These are phyloP conservation scores for Leptinotarsa rubiginosa DNA, from an alignment of 2,888 invertebrate species.

Conservation along the genomic window DNA sequence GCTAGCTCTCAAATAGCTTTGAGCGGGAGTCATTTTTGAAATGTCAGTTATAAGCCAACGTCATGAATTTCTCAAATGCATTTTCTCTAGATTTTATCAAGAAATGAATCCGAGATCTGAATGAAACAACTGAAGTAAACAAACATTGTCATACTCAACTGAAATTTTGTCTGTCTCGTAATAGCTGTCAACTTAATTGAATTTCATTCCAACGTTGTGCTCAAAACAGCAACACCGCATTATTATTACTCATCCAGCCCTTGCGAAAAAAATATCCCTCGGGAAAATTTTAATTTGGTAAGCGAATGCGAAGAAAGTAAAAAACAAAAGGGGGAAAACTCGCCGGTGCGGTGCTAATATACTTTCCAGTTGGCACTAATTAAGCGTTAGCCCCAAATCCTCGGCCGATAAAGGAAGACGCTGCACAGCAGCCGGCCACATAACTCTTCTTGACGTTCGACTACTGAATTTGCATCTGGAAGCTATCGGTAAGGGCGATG, in stretches of 20 bases:
- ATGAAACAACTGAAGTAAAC: too few relatives aligned
- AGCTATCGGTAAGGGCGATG: neutral
- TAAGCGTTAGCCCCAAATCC: slow-evolving; percentile 37
- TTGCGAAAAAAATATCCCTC: slow-evolving; percentile 36
- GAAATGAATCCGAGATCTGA: too few relatives aligned
- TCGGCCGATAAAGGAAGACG: slow-evolving; percentile 43
- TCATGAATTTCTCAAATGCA: neutral
- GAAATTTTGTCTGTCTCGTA: too few relatives aligned
- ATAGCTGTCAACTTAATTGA: neutral
- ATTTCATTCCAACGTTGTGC: neutral
- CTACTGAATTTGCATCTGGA: neutral
- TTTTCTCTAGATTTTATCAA: neutral
- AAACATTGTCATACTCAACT: too few relatives aligned
- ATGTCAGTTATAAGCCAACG: neutral
- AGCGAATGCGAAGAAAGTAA: slow-evolving; percentile 35
- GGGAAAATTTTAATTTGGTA: slow-evolving; percentile 41
- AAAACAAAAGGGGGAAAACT: slow-evolving; percentile 13
- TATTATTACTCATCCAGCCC: slow-evolving; percentile 9
- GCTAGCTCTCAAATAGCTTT: too few relatives aligned
- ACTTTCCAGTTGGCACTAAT: slow-evolving; percentile 41
- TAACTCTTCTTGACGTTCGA: slow-evolving; percentile 44
- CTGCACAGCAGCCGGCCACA: slow-evolving; percentile 23
- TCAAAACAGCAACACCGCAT: neutral
- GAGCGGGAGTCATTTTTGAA: too few relatives aligned
- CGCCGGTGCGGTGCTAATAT: slow-evolving; percentile 32